Evolutionary conservation across 2,888 invertebrate species (phyloP).

Genomic region (Ichneumon xanthorius): DNA sequence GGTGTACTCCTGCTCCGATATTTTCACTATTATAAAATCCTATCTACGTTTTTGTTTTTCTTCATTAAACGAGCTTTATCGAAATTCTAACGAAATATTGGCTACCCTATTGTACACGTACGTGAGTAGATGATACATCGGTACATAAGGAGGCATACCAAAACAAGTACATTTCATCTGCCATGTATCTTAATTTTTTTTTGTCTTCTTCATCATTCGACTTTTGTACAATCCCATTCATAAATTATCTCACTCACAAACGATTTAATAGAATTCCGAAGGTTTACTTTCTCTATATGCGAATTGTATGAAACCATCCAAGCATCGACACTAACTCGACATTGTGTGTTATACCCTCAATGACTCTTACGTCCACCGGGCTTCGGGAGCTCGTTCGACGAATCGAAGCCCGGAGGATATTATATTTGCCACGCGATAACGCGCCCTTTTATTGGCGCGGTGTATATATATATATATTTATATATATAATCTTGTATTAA

Average conservation of each 20-base stretch:
- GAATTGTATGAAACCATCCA: conserved; percentile 40
- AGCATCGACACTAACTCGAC: conserved; percentile 45
- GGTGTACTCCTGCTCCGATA: conserved; percentile 70
- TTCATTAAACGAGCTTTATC: conserved; percentile 42
- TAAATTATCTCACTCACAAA: conserved; percentile 52
- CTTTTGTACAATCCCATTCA: conserved; percentile 63
- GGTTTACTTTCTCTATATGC: conserved; percentile 7
- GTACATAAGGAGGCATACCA: conserved; percentile 32
- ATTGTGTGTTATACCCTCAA: conserved; percentile 15
- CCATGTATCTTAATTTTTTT: conserved; percentile 7
- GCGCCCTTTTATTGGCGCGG: conserved; percentile 25
- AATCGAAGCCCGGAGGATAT: neutral
- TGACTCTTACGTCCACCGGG: neutral
- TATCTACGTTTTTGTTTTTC: conserved; percentile 66
- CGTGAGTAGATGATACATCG: conserved; percentile 30
- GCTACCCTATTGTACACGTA: conserved; percentile 55
- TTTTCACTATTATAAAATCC: conserved; percentile 69
- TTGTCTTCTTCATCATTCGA: conserved; percentile 34
- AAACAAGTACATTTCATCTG: conserved; percentile 27
- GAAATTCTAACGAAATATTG: conserved; percentile 63
- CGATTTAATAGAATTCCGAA: conserved; percentile 43
- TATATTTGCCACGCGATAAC: conserved; percentile 16
- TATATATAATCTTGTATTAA: conserved; percentile 64
- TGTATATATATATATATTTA: conserved; percentile 23
- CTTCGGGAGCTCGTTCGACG: conserved; percentile 31